These are phyloP conservation scores for Hyaena hyaena DNA, from an alignment of 2,113 vertebrate genomes.

Conservation along the genomic window DNA sequence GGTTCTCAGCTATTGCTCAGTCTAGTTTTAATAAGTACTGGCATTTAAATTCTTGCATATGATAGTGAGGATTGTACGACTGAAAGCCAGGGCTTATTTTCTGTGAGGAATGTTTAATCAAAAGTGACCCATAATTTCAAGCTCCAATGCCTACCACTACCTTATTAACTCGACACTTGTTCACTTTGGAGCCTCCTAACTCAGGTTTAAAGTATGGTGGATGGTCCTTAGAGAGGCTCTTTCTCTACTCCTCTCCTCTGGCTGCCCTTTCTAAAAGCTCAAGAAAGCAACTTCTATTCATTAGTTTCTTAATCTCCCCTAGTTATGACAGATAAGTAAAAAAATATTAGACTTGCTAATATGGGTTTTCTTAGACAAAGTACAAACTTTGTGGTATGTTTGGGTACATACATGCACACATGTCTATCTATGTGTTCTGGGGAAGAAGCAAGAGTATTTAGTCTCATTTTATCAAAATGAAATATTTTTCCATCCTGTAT, in stretches of 20 bases:
- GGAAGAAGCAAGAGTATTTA: not conserved
- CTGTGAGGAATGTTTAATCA: slow-evolving; percentile 83
- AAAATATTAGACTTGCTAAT: not conserved
- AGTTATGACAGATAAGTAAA: not conserved
- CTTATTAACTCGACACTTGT: slow-evolving; percentile 77
- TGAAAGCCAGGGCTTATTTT: slow-evolving; percentile 82
- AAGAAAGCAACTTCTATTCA: not conserved
- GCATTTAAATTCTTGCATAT: slow-evolving; percentile 78
- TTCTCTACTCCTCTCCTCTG: not conserved
- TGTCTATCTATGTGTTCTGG: not conserved
- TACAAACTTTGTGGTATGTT: not conserved
- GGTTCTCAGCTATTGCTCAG: not conserved
- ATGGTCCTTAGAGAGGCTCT: not conserved
- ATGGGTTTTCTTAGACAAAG: not conserved
- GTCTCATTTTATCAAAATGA: not conserved
- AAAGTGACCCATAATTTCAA: slow-evolving; percentile 88
- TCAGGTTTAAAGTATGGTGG: not conserved
- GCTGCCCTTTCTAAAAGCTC: not conserved
- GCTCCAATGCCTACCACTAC: slow-evolving; percentile 79
- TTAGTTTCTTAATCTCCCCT: not conserved
- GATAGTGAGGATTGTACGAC: slow-evolving; percentile 55
- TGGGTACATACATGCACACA: fast-evolving
- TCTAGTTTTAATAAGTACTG: slow-evolving; percentile 79
- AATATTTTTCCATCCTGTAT: not conserved
- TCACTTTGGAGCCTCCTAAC: slow-evolving; percentile 21